Conservation (phyloP, 2,797 vertebrate species). For the Sebastes glaucus region DNA sequence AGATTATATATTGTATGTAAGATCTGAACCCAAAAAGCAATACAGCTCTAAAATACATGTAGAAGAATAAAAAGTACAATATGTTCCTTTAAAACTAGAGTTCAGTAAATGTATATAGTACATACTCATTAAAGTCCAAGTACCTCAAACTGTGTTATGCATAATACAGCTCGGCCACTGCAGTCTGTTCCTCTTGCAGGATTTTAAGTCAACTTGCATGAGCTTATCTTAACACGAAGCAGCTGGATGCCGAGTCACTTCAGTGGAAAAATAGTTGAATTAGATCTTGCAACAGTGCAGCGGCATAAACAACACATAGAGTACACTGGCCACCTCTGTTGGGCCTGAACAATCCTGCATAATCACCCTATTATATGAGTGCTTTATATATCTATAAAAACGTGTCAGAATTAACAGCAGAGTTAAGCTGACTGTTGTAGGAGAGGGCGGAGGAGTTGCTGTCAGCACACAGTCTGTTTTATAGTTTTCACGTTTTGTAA, state of each 20-base stretch:
- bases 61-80: background rate
- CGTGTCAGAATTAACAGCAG: conserved; percentile 23
- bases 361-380: conserved; percentile 25
- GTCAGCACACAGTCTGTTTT: conserved; percentile 17
- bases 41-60: background rate
- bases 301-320: conserved; percentile 6
- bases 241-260: conserved; percentile 47
- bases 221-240: conserved; percentile 54
- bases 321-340: conserved; percentile 11
- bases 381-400: conserved; percentile 42
- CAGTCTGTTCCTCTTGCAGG: background rate
- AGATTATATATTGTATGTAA: too few species aligned
- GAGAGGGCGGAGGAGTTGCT: conserved; percentile 1
- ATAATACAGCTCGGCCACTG: background rate
- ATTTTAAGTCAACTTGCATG: conserved; percentile 14
- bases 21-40: background rate
- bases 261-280: conserved; percentile 9
- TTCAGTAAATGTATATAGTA: background rate
- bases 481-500: background rate
- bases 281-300: background rate
- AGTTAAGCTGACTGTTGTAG: background rate
- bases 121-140: background rate
- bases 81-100: background rate
- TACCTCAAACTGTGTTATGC: background rate
- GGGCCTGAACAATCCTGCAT: conserved; percentile 24